Evolutionary conservation across 2,888 invertebrate genomes (phyloP).

Genomic region (Epistrophe grossulariae): DNA sequence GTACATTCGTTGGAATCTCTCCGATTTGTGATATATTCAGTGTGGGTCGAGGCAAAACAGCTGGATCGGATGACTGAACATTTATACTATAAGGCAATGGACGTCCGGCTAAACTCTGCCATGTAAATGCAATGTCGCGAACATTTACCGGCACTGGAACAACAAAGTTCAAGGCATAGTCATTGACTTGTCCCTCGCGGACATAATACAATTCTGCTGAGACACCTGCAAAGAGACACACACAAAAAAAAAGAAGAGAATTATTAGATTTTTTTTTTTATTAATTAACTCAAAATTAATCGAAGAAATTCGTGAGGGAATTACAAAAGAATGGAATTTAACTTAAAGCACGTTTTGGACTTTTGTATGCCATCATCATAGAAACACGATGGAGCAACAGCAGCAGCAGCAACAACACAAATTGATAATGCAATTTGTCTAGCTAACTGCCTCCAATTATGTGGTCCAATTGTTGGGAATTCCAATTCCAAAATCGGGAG

Average conservation of each 20-base stretch:
- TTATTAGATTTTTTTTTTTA: conserved; percentile 33
- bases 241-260: neutral
- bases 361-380: neutral
- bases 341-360: conserved; percentile 57
- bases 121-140: conserved; percentile 93
- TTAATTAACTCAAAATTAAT: conserved; percentile 67
- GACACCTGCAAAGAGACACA: conserved; percentile 87
- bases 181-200: conserved; percentile 94
- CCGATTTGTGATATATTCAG: conserved; percentile 94
- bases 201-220: conserved; percentile 95
- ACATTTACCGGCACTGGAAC: conserved; percentile 94
- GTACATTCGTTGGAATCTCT: conserved; percentile 90
- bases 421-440: conserved; percentile 66
- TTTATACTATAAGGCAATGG: conserved; percentile 92
- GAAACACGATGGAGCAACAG: neutral
- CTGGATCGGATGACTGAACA: conserved; percentile 90
- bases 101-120: conserved; percentile 93
- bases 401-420: neutral
- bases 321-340: conserved; percentile 65
- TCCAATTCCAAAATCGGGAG: conserved; percentile 41
- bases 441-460: conserved; percentile 65
- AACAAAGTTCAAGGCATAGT: conserved; percentile 94
- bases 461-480: conserved; percentile 60
- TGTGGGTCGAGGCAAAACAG: conserved; percentile 90
- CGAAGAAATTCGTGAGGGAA: conserved; percentile 66